Evolutionary conservation across 2,113 vertebrate species (phyloP), one percentile per base, ranked within the genome.

Genomic region (Cardinalis cardinalis): DNA sequence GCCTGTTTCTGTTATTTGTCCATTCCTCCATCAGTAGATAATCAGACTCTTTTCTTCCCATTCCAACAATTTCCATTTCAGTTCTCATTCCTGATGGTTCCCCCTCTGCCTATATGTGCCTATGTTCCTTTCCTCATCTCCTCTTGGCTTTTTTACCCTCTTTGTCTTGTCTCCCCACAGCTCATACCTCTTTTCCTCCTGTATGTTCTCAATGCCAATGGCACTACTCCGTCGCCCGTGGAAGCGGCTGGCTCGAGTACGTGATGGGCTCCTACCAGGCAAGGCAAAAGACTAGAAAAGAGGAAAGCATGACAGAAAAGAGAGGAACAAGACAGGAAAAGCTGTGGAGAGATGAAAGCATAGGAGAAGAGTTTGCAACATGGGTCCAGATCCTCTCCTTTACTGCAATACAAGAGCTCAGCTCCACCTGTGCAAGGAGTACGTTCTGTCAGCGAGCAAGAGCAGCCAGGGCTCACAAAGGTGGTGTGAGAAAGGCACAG

Each of bases 161-260:
- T 70, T 63, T 75, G 36, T 60, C 79, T 91, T 18, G 15, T 43
- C 56, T 82, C 83, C 53, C 56, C 92, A 65, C 4, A 6, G 46
- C 72, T 87, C 95, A 52, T 97, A 99, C 98, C 98, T 99, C 97
- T 98, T 98, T 96, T 99, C 98, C 88, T 99, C 98, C 96, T 98
- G 98, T 97, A 99, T 99, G 96, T 99, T 99, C 95, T 99, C 99
- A 76, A 99, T 99, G 87, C 98, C 99, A 71, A 99, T 99, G 79
- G 98, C 98, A 80, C 98, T 99, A 96, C 98, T 99, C 90, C 98
- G 97, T 25, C 98, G 97, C 60, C 98, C 98, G 38, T 97, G 98
- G 96, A 99, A 96, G 58, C 96, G 91, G 88, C 95, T 95, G 87
- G 94, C 94, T 94, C 95, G 96, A 78, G 95, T 93, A 59, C 93